Evolutionary conservation across 2,888 invertebrate genomes (phyloP).

Genomic region (Lasioglossum figueresi): DNA sequence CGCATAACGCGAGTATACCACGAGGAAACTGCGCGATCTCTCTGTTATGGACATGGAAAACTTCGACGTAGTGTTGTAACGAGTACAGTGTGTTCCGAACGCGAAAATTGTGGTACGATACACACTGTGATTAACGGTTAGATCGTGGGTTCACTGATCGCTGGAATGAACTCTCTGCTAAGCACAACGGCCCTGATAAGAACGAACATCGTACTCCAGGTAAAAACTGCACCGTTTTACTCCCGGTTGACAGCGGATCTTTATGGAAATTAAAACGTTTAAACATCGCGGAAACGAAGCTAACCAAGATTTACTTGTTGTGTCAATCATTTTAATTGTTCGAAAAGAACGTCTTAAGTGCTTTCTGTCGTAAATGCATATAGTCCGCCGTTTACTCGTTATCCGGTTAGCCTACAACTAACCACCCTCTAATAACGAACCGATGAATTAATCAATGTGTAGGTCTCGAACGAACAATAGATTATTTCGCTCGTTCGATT

Average conservation of each 20-base stretch:
- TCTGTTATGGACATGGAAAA: slow-evolving; percentile 1
- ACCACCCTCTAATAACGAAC: not conserved
- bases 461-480: not conserved
- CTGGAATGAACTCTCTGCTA: slow-evolving; percentile 12
- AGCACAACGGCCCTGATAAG: not conserved
- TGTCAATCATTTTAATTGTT: no score
- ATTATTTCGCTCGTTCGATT: not conserved
- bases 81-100: not conserved
- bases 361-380: no score
- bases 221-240: not conserved
- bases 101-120: slow-evolving; percentile 11
- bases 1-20: not conserved
- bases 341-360: no score
- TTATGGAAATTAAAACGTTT: no score
- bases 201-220: not conserved
- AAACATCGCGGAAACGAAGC: no score
- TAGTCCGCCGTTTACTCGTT: not conserved
- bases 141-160: slow-evolving; percentile 1
- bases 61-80: not conserved
- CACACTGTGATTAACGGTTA: not conserved
- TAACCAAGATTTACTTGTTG: no score
- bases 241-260: no score
- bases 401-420: not conserved
- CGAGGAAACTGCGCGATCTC: not conserved
- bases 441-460: not conserved